Conservation (phyloP, 2,888 invertebrate genomes). For the Globia sparganii region DNA sequence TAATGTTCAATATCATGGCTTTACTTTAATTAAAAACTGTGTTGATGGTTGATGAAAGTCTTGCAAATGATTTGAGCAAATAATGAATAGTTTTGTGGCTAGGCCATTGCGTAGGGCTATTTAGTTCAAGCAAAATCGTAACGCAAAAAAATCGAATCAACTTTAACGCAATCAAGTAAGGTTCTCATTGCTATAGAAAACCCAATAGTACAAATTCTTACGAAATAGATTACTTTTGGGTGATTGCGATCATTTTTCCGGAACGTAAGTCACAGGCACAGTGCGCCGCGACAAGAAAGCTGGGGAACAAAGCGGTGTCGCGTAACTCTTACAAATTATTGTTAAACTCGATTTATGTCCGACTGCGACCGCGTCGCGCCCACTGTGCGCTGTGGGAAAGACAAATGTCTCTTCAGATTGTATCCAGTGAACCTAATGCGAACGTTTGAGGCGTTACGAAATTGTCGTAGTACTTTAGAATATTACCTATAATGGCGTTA, state of each 20-base stretch:
- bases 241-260: slow-evolving; percentile 58
- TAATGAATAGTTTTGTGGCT: slow-evolving; percentile 1
- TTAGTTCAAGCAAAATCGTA: slow-evolving; percentile 7
- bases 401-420: slow-evolving; percentile 64
- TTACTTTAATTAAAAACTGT: slow-evolving; percentile 39
- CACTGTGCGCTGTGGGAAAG: slow-evolving; percentile 66
- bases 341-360: slow-evolving; percentile 72
- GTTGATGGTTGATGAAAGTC: slow-evolving; percentile 22
- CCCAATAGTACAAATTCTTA: slow-evolving; percentile 38
- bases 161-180: slow-evolving; percentile 38
- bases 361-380: slow-evolving; percentile 54
- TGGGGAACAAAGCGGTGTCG: slow-evolving; percentile 54
- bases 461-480: slow-evolving; percentile 50
- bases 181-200: slow-evolving; percentile 33
- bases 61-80: slow-evolving; percentile 3
- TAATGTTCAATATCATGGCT: slow-evolving; percentile 8
- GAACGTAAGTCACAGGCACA: slow-evolving; percentile 62
- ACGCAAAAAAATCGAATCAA: slow-evolving; percentile 22
- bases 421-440: slow-evolving; percentile 56
- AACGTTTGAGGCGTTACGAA: slow-evolving; percentile 53
- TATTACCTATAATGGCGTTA: slow-evolving; percentile 64
- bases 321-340: slow-evolving; percentile 72
- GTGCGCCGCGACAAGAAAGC: slow-evolving; percentile 57
- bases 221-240: slow-evolving; percentile 42
- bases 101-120: slow-evolving; percentile 11